Conservation (phyloP, 23 tunicate species). For the Corella eumyota region DNA sequence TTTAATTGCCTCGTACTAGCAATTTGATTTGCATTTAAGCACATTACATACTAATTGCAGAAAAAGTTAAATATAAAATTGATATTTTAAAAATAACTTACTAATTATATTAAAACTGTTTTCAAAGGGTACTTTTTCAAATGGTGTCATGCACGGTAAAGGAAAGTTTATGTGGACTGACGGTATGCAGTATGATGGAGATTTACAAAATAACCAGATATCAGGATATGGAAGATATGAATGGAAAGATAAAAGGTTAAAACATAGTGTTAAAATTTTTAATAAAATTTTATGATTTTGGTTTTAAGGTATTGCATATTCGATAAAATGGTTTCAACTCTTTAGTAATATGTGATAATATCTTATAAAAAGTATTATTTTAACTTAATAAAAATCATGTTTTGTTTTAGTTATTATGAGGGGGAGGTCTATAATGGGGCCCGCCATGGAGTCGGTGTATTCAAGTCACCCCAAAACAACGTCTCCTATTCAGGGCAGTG, state of each 20-base stretch:
- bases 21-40: background rate
- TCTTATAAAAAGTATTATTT: too few relatives aligned
- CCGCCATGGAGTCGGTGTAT: constrained; percentile 90
- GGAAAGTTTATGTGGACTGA: constrained; percentile 74
- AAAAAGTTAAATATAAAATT: too few relatives aligned
- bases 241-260: constrained; percentile 72
- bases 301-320: too few relatives aligned
- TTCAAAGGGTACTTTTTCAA: constrained; percentile 45
- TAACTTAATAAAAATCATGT: background rate
- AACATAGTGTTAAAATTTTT: too few relatives aligned
- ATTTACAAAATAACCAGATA: constrained; percentile 64
- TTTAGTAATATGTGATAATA: too few relatives aligned
- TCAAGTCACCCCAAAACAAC: constrained; percentile 49
- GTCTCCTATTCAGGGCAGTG: constrained; percentile 93
- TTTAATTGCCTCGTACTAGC: too few relatives aligned
- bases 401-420: constrained; percentile 56
- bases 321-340: too few relatives aligned
- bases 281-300: too few relatives aligned
- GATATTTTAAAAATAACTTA: background rate
- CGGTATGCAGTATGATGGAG: constrained; percentile 82
- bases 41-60: background rate
- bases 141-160: constrained; percentile 88
- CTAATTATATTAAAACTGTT: background rate
- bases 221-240: constrained; percentile 85
- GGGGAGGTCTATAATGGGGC: constrained; percentile 86